A percentile compares a stretch with the other conserved stretches of the same genome.
phyloP scores from a whole-genome alignment of 2,113 vertebrate genomes.

The Echinops telfairi region DNA sequence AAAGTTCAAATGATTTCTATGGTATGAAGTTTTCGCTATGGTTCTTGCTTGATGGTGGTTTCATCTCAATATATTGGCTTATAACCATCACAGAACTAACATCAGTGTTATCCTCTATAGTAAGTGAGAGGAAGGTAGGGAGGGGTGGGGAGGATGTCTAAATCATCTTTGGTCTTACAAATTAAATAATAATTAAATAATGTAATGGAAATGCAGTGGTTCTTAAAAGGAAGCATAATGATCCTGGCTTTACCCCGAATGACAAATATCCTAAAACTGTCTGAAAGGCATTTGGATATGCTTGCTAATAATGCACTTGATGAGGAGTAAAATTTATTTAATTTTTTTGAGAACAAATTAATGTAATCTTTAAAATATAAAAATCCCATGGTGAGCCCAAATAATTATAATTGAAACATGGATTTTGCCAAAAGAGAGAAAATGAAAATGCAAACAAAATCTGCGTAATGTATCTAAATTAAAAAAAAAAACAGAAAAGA shows the following conservation, averaged over 20 bases:
- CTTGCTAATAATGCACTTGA: slow-evolving; percentile 72
- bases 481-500: slow-evolving; percentile 79
- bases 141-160: background rate
- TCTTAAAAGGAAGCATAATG: slow-evolving; percentile 54
- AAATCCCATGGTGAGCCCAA: slow-evolving; percentile 74
- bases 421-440: slow-evolving; percentile 66
- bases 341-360: slow-evolving; percentile 74
- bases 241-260: slow-evolving; percentile 41
- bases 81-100: background rate
- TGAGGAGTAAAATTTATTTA: slow-evolving; percentile 68
- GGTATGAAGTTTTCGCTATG: background rate
- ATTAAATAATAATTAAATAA: slow-evolving; percentile 66
- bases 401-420: slow-evolving; percentile 66
- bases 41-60: slow-evolving; percentile 36
- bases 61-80: slow-evolving; percentile 38
- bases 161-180: slow-evolving; percentile 49
- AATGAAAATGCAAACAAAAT: slow-evolving; percentile 82
- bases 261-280: slow-evolving; percentile 64
- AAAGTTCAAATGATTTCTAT: slow-evolving; percentile 35
- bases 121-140: background rate
- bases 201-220: background rate
- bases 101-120: background rate
- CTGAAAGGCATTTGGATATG: slow-evolving; percentile 61
- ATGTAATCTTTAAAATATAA: slow-evolving; percentile 78
- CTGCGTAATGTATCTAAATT: slow-evolving; percentile 79